Base-by-base conservation (phyloP, 2,888 invertebrate species). In the Agrochola lychnidis region DNA sequence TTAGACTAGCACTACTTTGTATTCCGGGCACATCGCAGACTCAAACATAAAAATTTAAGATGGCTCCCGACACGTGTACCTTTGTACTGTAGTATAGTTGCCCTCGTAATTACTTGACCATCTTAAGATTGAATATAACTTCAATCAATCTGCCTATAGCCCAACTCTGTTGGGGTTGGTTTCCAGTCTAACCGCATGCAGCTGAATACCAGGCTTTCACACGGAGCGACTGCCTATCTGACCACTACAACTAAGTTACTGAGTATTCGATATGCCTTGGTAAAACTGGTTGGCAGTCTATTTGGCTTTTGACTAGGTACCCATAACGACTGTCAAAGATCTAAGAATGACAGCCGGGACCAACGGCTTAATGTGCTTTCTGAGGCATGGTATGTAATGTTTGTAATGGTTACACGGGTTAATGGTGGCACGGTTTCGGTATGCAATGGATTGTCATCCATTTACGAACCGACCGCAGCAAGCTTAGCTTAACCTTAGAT, bases 1-100 rank as follows among this genome's bases (percentile, higher is more conserved):
- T 81, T 78, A 82, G 79, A 81, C 73, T 77, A 78, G 57, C 70
- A 66, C 61, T 71, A 82, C 76, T 87, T 84, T 76, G 77, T 80
- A 81, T 81, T 81, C 84, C 64, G 42, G 36, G n/a, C 22, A 51
- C 67, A 67, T 76, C n/a, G 64, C 70, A 57, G 30, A 73, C 70
- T 19, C 12, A 59, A 66, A 70, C 78, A 78, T 83, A 68, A 77
- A 70, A 62, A 12, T 76, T 79, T 80, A 51, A 64, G 48, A 42
- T 63, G 53, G 42, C 36, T 72, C 63, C 61, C 51, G 12, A 66
- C 68, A 63, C 45, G 63, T 71, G 75, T 59, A 70, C 4, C 2
- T 30, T 25, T 4, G 22, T 25, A 16, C 42, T 4, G 4, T 59
- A 62, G 45, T 70, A 22, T 36, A 36, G 36, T 68, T 62, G 12